Evolutionary conservation across 1,140 invertebrate species (phyloP).

Genomic region (Diabrotica virgifera): DNA sequence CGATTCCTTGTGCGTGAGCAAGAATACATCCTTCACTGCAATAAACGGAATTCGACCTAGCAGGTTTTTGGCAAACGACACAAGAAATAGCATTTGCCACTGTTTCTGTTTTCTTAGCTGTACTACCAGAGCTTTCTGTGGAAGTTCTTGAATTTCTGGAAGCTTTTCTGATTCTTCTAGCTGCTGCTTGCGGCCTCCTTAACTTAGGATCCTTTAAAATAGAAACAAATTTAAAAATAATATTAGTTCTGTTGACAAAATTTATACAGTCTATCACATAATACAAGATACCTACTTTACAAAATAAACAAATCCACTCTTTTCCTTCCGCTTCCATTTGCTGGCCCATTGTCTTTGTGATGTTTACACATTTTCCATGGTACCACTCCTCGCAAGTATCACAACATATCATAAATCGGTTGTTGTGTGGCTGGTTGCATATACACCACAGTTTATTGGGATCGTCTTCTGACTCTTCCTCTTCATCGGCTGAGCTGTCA

Average conservation of each 20-base stretch:
- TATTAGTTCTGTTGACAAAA: too few relatives aligned
- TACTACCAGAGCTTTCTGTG: constrained; percentile 37
- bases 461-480: constrained; percentile 79
- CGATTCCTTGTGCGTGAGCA: constrained; percentile 72
- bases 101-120: constrained; percentile 22
- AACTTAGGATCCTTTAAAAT: constrained; percentile 39
- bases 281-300: constrained; percentile 58
- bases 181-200: constrained; percentile 43
- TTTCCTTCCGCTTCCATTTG: constrained; percentile 86
- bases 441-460: constrained; percentile 94
- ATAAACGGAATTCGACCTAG: constrained; percentile 72
- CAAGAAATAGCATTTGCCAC: constrained; percentile 47
- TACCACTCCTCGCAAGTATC: constrained; percentile 95
- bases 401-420: constrained; percentile 97
- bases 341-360: constrained; percentile 85
- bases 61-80: constrained; percentile 71
- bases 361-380: constrained; percentile 92
- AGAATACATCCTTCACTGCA: constrained; percentile 86
- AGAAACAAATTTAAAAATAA: too few relatives aligned
- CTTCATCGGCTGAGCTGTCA: constrained; percentile 40
- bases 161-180: constrained; percentile 44
- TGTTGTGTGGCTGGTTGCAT: constrained; percentile 91
- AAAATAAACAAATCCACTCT: constrained; percentile 90
- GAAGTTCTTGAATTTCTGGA: constrained; percentile 40
- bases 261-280: too few relatives aligned